These are phyloP conservation scores for Cybosia mesomella DNA, from an alignment of 2,888 invertebrate genomes.

Conservation along the genomic window DNA sequence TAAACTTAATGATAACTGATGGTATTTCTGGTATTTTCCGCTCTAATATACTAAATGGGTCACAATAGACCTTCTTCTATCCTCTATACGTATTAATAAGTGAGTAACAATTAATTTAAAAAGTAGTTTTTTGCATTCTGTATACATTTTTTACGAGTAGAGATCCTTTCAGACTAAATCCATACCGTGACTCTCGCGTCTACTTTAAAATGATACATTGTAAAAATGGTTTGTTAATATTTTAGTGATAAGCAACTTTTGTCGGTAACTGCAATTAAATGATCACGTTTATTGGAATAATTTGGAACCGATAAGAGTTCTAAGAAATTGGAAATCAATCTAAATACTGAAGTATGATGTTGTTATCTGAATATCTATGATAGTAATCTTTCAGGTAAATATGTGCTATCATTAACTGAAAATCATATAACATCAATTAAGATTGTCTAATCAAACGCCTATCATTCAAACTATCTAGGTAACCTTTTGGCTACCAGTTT, in stretches of 20 bases:
- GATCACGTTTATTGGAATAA: neutral
- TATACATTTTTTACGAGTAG: too few relatives aligned
- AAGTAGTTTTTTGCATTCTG: too few relatives aligned
- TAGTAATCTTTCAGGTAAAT: neutral
- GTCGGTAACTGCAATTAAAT: neutral
- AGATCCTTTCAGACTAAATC: too few relatives aligned
- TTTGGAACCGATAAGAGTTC: neutral
- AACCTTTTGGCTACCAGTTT: neutral
- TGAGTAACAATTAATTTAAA: too few relatives aligned
- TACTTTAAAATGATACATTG: too few relatives aligned
- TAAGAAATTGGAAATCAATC: neutral
- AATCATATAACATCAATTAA: conserved; percentile 4
- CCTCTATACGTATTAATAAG: too few relatives aligned
- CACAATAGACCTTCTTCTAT: too few relatives aligned
- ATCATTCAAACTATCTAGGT: neutral
- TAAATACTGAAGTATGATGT: neutral
- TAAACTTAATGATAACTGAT: too few relatives aligned
- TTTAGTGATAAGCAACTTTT: neutral
- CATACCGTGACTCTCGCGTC: too few relatives aligned
- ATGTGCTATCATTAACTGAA: conserved; percentile 1
- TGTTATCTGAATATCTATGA: neutral
- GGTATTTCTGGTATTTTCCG: too few relatives aligned
- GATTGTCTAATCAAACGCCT: neutral
- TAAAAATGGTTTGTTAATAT: neutral
- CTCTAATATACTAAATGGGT: too few relatives aligned